phyloP scores from a whole-genome alignment of 2,888 invertebrate genomes.

The Ditula angustiorana region DNA sequence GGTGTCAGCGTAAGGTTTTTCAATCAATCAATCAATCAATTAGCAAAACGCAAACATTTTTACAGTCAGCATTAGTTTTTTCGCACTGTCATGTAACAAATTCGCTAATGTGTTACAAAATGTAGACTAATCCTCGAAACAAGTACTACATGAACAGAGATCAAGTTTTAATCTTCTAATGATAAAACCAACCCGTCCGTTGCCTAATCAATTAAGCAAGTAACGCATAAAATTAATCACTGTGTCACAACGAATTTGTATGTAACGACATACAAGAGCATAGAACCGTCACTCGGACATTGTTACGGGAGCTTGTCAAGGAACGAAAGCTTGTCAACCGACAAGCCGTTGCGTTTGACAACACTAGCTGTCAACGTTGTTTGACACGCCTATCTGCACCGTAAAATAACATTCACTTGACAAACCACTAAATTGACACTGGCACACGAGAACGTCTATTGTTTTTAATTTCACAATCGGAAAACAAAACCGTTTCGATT shows the following conservation, averaged over 20 bases:
- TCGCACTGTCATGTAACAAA: not conserved
- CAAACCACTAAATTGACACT: slow-evolving; percentile 40
- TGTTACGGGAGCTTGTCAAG: slow-evolving; percentile 49
- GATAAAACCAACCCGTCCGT: slow-evolving; percentile 44
- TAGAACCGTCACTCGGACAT: slow-evolving; percentile 39
- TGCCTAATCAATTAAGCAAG: slow-evolving; percentile 53
- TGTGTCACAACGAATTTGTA: slow-evolving; percentile 54
- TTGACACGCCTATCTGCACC: slow-evolving; percentile 31
- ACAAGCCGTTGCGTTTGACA: slow-evolving; percentile 41
- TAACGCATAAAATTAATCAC: slow-evolving; percentile 53
- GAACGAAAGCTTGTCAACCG: slow-evolving; percentile 48
- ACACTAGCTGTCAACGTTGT: slow-evolving; percentile 45
- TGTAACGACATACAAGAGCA: slow-evolving; percentile 36
- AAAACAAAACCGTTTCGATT: slow-evolving; percentile 38
- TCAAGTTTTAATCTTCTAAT: slow-evolving; percentile 41
- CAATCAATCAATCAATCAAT: no score
- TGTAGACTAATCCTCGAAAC: slow-evolving; percentile 24
- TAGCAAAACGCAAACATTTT: not conserved
- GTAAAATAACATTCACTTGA: slow-evolving; percentile 43
- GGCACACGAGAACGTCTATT: slow-evolving; percentile 38
- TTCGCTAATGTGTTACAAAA: slow-evolving; percentile 19
- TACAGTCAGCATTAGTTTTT: not conserved
- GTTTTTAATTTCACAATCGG: not conserved
- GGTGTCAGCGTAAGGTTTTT: no score
- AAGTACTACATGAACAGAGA: slow-evolving; percentile 25